Evolutionary conservation across 2,888 invertebrate species (phyloP), one percentile per base, ranked within the genome.

Genomic region (Nomada goodeniana): DNA sequence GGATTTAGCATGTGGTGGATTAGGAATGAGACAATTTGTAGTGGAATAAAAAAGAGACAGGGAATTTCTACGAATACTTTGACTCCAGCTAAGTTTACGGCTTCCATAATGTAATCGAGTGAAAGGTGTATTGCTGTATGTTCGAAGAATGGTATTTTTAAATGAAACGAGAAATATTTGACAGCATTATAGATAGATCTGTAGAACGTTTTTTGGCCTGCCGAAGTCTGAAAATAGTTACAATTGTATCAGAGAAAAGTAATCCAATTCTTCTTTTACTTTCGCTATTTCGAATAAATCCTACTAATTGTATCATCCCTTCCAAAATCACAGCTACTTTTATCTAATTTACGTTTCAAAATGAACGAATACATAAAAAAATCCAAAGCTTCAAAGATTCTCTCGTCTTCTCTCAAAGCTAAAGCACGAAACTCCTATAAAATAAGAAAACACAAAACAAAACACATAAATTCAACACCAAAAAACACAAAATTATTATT

Each of bases 41-140:
- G 75, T 47, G 44, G 61, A 13, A 20, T 61, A 47, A 23, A 63
- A 76, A 76, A 76, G 72, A 76, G 72, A 72, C 7, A n/a, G n/a
- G 36, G 63, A 18, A 53, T 61, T 70, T 61, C 71, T 9, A 60
- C 15, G 44, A 53, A 53, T 60, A 44, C 29, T 69, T 75, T 52
- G 11, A 18, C 55, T n/a, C 10, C 53, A 29, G 64, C 53, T 64
- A 36, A 63, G 61, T 72, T 72, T 76, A 63, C 15, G 47, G 52
- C 55, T 42, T 23, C 61, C 61, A 63, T 72, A 61, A 72, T 52
- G 47, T n/a, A 64, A 50, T 64, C 50, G 47, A 15, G 20, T 18
- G 61, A 29, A 61, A 71, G 61, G 44, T 72, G 59, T 42, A n/a
- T n/a, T 53, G 20, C 61, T 60, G 53, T 52, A 2, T 26, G 26